These are phyloP conservation scores for Pristionchus mayeri DNA, from an alignment of 2,888 invertebrate genomes.

Conservation along the genomic window DNA sequence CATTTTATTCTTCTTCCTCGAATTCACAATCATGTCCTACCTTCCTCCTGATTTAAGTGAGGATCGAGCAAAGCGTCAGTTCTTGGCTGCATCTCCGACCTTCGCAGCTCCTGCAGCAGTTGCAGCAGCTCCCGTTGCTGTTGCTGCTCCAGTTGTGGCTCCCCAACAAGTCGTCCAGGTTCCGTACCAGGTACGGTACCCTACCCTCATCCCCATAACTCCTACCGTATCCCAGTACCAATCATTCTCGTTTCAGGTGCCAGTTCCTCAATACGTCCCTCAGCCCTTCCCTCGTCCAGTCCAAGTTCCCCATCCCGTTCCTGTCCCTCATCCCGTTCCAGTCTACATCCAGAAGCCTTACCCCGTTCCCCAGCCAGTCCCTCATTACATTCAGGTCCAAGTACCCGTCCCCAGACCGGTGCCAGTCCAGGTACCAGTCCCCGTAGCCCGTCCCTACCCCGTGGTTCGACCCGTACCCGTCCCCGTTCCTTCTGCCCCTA, in stretches of 20 bases:
- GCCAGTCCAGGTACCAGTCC: slow-evolving; percentile 27
- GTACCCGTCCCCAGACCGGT: slow-evolving; percentile 38
- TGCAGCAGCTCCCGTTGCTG: slow-evolving; percentile 32
- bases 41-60: background rate
- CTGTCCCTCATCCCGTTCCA: slow-evolving; percentile 11
- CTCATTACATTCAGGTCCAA: background rate
- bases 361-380: slow-evolving; percentile 31
- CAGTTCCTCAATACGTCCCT: slow-evolving; percentile 38
- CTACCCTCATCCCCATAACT: background rate
- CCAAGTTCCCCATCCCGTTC: slow-evolving; percentile 25
- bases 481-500: slow-evolving; percentile 37
- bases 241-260: slow-evolving; percentile 8
- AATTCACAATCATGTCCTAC: background rate
- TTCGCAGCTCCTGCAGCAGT: slow-evolving; percentile 31
- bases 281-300: slow-evolving; percentile 33
- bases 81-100: slow-evolving; percentile 7
- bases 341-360: slow-evolving; percentile 30
- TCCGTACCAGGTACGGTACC: slow-evolving; percentile 22
- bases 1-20: too few species aligned
- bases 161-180: slow-evolving; percentile 34
- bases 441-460: background rate
- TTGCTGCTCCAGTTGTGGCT: background rate
- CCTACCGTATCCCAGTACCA: background rate
- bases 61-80: slow-evolving; percentile 12
- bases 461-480: background rate